Base-by-base conservation (phyloP, 2,888 invertebrate genomes). In the Ormyrus thymus region DNA sequence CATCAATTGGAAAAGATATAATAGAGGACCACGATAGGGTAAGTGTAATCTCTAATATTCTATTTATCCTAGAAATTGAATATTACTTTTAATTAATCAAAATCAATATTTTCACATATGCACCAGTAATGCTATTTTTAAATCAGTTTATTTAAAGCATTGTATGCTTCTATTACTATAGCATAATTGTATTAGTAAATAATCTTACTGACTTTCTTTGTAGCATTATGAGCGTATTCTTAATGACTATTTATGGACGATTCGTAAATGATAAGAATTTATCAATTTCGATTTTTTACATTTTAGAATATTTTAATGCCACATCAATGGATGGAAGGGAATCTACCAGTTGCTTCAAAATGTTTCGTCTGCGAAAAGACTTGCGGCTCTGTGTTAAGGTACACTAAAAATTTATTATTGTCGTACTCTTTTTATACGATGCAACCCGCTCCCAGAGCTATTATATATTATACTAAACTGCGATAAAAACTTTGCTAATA, bases 311-410 rank as follows among this genome's bases (percentile, higher is more conserved):
- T 97, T 86, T 94, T 95, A 83, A 97, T 98, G 97, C 98, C 98
- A 11, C 98, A 99, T 91, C 98, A 99, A 88, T 99, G 98, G 98
- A 93, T 98, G 92, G 98, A 98, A 90, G 98, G 98, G 58, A 98
- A 98, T 91, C 92, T 98, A 83, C 97, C 98, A 5, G 98, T 98
- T 76, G 96, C 97, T 76, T 95, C 98, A 80, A 96, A 97, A 90
- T 99, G 98, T 90, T 93, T 93, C 83, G 93, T 97, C 81, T 99
- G 98, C 91, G 98, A 98, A 88, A 97, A 97, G 91, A 98, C 97
- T 8, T 98, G 98, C 91, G 98, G 98, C 78, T 98, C 98, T 78
- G 98, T 98, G 75, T 92, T 98, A 82, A 95, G 96, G 94, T 96
- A 89, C 59, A 64, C 11, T 2, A 29, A 4, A 29, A 29, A 29